Conservation (phyloP, 2,797 vertebrate genomes). For the Emys orbicularis region DNA sequence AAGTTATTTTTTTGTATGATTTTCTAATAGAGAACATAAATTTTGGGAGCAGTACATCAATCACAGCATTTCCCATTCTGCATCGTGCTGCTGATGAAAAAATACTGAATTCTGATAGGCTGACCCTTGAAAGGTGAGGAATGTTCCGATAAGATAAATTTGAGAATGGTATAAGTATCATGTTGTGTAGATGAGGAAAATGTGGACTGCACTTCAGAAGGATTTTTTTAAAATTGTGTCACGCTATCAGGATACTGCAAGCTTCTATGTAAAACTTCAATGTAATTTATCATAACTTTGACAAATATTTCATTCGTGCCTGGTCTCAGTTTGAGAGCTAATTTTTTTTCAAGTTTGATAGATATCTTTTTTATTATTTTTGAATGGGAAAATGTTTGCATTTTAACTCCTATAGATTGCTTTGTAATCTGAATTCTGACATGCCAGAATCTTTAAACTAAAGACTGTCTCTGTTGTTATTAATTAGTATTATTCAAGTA, state of each 20-base stretch:
- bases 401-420: background rate
- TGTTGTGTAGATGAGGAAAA: background rate
- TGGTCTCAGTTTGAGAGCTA: background rate
- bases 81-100: conserved; percentile 83
- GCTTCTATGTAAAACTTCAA: background rate
- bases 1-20: background rate
- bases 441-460: background rate
- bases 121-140: conserved; percentile 91
- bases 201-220: background rate
- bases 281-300: background rate
- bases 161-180: background rate
- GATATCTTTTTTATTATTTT: background rate
- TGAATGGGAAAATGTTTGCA: background rate
- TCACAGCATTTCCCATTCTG: conserved; percentile 81
- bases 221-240: background rate
- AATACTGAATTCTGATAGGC: conserved; percentile 84
- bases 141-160: background rate
- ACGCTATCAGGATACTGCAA: background rate
- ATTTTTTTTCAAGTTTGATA: background rate
- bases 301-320: background rate
- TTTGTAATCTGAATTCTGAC: background rate
- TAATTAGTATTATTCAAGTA: background rate
- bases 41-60: conserved; percentile 78
- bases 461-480: background rate
- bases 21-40: conserved; percentile 73